Conservation (phyloP, 1,140 invertebrate species). For the Diorhabda sublineata region DNA sequence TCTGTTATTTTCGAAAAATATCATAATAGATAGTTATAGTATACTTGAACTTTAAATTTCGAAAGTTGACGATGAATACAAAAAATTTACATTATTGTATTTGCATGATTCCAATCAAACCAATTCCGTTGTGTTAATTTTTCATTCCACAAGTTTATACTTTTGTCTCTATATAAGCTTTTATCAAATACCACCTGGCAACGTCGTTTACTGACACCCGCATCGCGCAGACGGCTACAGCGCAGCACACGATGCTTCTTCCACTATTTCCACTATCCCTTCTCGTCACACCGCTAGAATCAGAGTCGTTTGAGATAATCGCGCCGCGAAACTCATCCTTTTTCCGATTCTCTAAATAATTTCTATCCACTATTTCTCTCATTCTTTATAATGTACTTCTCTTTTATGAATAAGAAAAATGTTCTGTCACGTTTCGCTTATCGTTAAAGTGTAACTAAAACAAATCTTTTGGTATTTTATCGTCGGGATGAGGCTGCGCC, state of each 20-base stretch:
- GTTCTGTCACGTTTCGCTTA: background rate
- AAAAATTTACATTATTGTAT: no score
- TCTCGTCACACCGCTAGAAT: background rate
- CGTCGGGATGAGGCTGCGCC: conserved; percentile 32
- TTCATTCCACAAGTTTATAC: no score
- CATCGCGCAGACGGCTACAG: background rate
- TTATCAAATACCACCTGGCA: background rate
- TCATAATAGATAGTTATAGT: no score
- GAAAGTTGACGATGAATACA: no score
- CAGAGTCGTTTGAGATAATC: background rate
- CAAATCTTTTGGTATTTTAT: conserved; percentile 9
- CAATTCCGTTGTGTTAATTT: no score
- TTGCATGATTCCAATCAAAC: no score
- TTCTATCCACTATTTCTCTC: no score
- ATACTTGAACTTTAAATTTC: no score
- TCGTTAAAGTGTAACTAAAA: background rate
- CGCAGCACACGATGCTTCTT: background rate
- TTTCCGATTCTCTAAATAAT: background rate
- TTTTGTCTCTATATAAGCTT: background rate
- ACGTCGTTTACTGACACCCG: background rate
- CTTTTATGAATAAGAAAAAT: background rate
- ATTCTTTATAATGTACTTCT: background rate
- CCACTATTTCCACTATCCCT: background rate
- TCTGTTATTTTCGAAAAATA: no score
- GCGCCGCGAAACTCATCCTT: background rate